These are phyloP conservation scores for Hermetia illucens DNA, from an alignment of 1,140 invertebrate genomes.

Conservation along the genomic window DNA sequence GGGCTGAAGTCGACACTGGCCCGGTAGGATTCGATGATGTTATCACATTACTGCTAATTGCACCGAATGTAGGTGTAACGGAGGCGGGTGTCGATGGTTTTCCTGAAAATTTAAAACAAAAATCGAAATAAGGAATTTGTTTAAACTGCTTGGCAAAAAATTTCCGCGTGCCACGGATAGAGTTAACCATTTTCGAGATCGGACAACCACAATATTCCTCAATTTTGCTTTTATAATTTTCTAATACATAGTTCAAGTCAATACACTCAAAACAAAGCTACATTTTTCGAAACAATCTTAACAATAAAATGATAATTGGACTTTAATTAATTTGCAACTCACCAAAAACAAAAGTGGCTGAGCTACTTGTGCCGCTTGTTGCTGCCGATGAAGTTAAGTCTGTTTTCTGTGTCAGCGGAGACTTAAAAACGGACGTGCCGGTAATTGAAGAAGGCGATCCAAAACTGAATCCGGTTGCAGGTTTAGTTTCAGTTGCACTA, in stretches of 20 bases:
- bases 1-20: not conserved
- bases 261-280: conserved; percentile 10
- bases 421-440: no score
- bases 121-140: no score
- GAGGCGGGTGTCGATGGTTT: not conserved
- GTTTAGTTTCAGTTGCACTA: conserved; percentile 1
- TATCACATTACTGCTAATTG: conserved; percentile 4
- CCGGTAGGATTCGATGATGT: not conserved
- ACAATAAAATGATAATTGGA: not conserved
- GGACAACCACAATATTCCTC: no score
- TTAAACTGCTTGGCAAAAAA: conserved; percentile 1
- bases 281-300: not conserved
- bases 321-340: conserved; percentile 3
- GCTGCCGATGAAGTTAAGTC: conserved; percentile 2
- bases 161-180: conserved; percentile 6
- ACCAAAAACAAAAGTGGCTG: conserved; percentile 2
- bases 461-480: conserved; percentile 3
- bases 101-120: no score
- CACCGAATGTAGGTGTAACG: conserved; percentile 3
- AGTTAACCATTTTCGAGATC: no score
- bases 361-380: not conserved
- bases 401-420: no score
- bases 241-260: no score
- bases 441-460: no score
- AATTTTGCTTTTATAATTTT: no score